Base-by-base conservation (phyloP, 2,797 vertebrate species). In the Myripristis murdjan region DNA sequence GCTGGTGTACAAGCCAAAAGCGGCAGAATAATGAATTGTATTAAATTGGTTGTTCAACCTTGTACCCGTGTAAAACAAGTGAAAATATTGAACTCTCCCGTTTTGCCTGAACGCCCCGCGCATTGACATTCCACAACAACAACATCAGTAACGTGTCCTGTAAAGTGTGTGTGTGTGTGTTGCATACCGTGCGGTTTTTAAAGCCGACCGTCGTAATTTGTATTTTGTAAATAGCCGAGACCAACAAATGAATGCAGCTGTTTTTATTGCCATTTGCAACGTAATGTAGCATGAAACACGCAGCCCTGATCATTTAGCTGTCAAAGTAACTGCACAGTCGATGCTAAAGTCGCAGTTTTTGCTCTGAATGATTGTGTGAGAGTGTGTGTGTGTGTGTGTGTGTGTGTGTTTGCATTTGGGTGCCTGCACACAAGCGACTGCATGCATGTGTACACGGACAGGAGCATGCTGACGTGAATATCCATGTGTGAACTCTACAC, bases 201-300 rank as follows among this genome's bases (percentile, higher is more conserved):
- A 82, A 73, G 43, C 53, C 35, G 66, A 55, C 31, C 37, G 28
- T 41, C 41, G 46, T 51, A 58, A 58, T 37, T 37, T 57, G 39
- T 33, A 31, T 14, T 31, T 41, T 82, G 74, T 83, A 70, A 84
- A 85, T 73, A 81, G n/a, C 49, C 26, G 75, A 51, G 55, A 52
- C n/a, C 33, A 15, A 48, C 47, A 66, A 74, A 35, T 57, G 10
- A 67, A 53, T 64, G 57, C 39, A 66, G 53, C 52, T 48, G 54
- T 77, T 48, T 77, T 69, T 64, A 6, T 71, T 49, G 51, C 16
- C 23, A 2, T 43, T 37, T 57, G 51, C 41, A 70, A 54, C 78
- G 53, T 77, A 26, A 73, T 72, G 68, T 79, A 71, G 79, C 79
- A 81, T 87, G 74, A 84, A 66, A 49, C 70, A 31, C 76, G 57